These are phyloP conservation scores for Gymnocephalus cernua DNA, from an alignment of 2,113 vertebrate genomes.

Conservation along the genomic window DNA sequence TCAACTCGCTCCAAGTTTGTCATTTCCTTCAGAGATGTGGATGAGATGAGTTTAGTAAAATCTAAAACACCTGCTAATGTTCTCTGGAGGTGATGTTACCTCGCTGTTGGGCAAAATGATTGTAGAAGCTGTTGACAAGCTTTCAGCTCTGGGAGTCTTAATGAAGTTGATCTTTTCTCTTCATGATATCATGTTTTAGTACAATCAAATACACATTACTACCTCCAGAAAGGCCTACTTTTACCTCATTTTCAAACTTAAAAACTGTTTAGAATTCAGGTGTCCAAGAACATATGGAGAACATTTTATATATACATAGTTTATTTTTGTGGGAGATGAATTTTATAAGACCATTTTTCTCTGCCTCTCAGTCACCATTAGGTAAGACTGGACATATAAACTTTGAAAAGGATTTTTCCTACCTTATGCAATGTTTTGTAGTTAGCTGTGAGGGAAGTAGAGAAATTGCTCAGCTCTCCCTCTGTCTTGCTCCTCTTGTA, in stretches of 20 bases:
- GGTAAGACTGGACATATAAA: constrained; percentile 90
- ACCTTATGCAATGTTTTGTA: constrained; percentile 87
- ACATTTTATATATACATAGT: constrained; percentile 93
- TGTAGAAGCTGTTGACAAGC: constrained; percentile 71
- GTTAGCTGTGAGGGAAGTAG: constrained; percentile 85
- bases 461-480: constrained; percentile 76
- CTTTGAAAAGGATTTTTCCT: constrained; percentile 82
- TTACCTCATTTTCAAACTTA: constrained; percentile 96
- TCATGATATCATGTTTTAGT: constrained; percentile 87
- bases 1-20: not conserved
- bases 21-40: not conserved
- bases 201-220: constrained; percentile 95
- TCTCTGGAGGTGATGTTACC: constrained; percentile 2
- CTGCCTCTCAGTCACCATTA: constrained; percentile 87
- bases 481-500: constrained; percentile 55
- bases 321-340: constrained; percentile 96
- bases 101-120: constrained; percentile 63
- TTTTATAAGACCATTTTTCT: constrained; percentile 94
- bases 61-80: not conserved
- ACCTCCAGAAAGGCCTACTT: constrained; percentile 95
- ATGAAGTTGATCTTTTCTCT: constrained; percentile 86
- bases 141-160: constrained; percentile 84
- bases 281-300: constrained; percentile 90
- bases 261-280: constrained; percentile 86
- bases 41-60: constrained; percentile 1